Conservation (phyloP, 2,888 invertebrate species). For the Idaea biselata region DNA sequence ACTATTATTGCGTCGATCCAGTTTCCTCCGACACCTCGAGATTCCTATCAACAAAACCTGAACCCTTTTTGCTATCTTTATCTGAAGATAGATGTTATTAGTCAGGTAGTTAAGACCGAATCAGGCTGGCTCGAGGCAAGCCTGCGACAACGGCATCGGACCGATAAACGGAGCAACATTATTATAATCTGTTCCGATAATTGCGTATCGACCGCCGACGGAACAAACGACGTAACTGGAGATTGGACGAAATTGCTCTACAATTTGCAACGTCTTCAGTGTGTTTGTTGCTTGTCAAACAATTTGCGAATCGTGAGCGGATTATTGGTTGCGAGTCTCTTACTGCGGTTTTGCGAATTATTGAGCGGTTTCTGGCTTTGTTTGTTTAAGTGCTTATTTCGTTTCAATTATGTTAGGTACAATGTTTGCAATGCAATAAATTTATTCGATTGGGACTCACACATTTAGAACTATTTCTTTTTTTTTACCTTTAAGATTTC, state of each 20-base stretch:
- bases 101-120: not conserved
- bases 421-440: not conserved
- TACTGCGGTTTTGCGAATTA: conserved; percentile 9
- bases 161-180: conserved; percentile 33
- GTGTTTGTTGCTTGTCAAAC: conserved; percentile 39
- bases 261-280: conserved; percentile 55
- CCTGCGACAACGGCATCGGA: conserved; percentile 4
- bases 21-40: not conserved
- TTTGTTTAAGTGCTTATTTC: conserved; percentile 22
- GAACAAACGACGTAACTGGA: conserved; percentile 32
- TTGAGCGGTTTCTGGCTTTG: not conserved
- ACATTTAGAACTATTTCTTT: not conserved
- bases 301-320: conserved; percentile 37
- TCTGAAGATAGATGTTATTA: not conserved
- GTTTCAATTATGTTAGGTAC: conserved; percentile 1
- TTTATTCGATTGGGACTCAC: not conserved
- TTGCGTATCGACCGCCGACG: conserved; percentile 43
- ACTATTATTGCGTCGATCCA: not conserved
- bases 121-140: not conserved
- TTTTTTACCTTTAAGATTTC: not conserved
- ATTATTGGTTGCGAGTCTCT: conserved; percentile 16
- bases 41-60: not conserved
- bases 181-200: conserved; percentile 51
- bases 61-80: not conserved
- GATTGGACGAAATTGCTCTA: conserved; percentile 62